A percentile compares a stretch with the other conserved stretches of the same genome.
Conservation (phyloP, 2,888 invertebrate species). For the Aporophyla nigra region DNA sequence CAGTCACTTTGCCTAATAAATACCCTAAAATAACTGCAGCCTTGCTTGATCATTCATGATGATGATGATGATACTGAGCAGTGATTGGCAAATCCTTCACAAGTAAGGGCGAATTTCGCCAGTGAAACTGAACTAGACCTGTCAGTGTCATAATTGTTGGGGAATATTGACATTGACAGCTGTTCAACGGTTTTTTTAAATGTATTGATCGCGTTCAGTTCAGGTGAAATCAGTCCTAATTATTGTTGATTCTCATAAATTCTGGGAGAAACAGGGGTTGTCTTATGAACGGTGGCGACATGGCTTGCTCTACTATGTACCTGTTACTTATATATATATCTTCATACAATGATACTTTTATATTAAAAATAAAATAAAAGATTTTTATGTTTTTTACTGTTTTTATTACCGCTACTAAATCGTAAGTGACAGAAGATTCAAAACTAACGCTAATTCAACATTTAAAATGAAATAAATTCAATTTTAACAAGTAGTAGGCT, state of each 20-base stretch:
- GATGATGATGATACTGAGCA: no score
- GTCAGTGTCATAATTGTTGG: neutral
- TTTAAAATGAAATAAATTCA: neutral
- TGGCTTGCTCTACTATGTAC: constrained; percentile 34
- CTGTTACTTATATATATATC: constrained; percentile 38
- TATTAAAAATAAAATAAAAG: constrained; percentile 29
- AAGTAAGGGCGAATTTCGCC: neutral
- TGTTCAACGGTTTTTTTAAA: neutral
- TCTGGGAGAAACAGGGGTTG: neutral
- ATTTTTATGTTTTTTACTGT: constrained; percentile 24
- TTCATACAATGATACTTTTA: constrained; percentile 21
- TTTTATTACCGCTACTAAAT: constrained; percentile 42
- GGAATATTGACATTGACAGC: neutral
- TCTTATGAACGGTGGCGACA: neutral
- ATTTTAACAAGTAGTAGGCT: neutral
- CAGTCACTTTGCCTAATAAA: constrained; percentile 2
- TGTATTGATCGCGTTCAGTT: neutral
- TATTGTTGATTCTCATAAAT: neutral
- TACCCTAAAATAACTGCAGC: neutral
- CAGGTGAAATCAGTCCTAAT: neutral
- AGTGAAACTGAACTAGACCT: neutral
- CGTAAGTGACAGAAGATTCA: neutral
- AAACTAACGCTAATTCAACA: neutral
- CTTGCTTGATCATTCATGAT: neutral
- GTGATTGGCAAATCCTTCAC: neutral